Conservation (phyloP, 2,888 invertebrate genomes). For the Blera fallax region DNA sequence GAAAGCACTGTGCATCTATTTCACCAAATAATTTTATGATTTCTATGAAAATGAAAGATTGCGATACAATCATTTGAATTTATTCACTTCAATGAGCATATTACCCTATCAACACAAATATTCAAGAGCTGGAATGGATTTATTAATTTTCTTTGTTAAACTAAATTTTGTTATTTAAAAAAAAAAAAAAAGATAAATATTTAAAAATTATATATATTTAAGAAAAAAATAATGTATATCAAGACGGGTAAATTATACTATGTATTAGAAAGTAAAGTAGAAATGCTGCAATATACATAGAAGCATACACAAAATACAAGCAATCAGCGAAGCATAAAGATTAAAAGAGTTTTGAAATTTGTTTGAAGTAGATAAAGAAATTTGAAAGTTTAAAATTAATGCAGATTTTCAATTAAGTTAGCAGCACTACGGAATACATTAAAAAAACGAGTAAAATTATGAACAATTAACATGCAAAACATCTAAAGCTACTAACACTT, state of each 20-base stretch:
- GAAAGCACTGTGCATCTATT: too few species aligned
- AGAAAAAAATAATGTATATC: not conserved
- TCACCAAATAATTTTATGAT: too few species aligned
- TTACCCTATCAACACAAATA: slow-evolving; percentile 27
- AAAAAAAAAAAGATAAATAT: not conserved
- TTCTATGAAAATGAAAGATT: too few species aligned
- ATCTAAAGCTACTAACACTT: slow-evolving; percentile 54
- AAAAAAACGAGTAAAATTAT: not conserved
- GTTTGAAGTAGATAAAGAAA: not conserved
- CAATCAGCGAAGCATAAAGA: slow-evolving; percentile 59
- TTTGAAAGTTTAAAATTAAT: not conserved
- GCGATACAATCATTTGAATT: too few species aligned
- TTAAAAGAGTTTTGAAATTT: not conserved
- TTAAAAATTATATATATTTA: too few species aligned
- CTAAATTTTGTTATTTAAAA: not conserved
- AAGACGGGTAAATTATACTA: slow-evolving; percentile 13
- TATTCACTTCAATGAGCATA: too few species aligned
- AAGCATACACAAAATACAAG: slow-evolving; percentile 64
- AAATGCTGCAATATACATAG: slow-evolving; percentile 21
- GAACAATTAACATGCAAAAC: slow-evolving; percentile 31
- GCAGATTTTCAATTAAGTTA: not conserved
- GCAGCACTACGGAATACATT: not conserved
- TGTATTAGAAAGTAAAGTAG: slow-evolving; percentile 23
- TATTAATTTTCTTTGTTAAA: not conserved
- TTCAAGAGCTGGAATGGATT: slow-evolving; percentile 21